Conservation (phyloP, 2,888 invertebrate genomes). For the Beris morrisii region DNA sequence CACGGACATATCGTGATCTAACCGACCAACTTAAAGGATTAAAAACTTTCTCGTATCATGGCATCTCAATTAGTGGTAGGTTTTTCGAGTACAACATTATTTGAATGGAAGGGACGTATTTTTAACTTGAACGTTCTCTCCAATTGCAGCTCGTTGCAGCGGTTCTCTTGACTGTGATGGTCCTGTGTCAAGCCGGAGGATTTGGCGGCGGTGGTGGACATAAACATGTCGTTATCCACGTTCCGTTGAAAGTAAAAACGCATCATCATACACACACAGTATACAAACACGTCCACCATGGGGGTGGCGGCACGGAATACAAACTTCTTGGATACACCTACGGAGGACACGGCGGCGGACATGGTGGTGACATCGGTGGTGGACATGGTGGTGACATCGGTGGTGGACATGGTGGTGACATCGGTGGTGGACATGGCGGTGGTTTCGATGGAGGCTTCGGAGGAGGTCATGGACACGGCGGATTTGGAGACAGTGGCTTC, state of each 20-base stretch:
- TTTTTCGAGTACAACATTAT: conserved; percentile 37
- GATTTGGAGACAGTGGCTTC: conserved; percentile 1
- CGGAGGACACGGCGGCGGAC: conserved; percentile 46
- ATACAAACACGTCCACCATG: conserved; percentile 71
- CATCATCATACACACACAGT: conserved; percentile 78
- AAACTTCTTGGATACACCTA: conserved; percentile 52
- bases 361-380: conserved; percentile 62
- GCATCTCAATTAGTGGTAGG: conserved; percentile 60
- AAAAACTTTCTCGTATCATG: conserved; percentile 49
- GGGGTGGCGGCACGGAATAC: conserved; percentile 57
- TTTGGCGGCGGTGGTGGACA: conserved; percentile 61
- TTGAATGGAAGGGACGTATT: conserved; percentile 14
- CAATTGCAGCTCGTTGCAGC: conserved; percentile 44
- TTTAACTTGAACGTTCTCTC: conserved; percentile 22
- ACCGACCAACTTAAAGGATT: conserved; percentile 28
- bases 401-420: conserved; percentile 45
- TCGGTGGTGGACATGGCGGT: conserved; percentile 52
- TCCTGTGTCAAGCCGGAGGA: conserved; percentile 52
- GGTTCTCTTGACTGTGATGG: conserved; percentile 56
- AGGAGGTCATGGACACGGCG: conserved; percentile 54
- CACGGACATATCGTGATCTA: conserved; percentile 18
- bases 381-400: conserved; percentile 63
- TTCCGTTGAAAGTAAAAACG: conserved; percentile 75
- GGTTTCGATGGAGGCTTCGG: conserved; percentile 49
- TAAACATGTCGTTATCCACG: conserved; percentile 77